A percentile compares a stretch with the other conserved stretches of the same genome.
Evolutionary conservation across 2,113 vertebrate genomes (phyloP).

Genomic region (Vimba vimba): DNA sequence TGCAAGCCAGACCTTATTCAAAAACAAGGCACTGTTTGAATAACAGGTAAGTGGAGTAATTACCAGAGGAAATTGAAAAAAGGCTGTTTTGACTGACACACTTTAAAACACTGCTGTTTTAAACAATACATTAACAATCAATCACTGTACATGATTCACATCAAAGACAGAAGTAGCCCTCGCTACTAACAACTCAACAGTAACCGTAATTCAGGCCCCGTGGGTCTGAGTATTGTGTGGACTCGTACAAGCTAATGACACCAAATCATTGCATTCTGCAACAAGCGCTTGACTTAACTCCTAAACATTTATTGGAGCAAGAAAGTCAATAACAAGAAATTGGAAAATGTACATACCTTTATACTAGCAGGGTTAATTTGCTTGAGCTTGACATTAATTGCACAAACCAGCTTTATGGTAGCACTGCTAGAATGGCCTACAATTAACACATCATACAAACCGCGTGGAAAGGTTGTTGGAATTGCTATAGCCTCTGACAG

Average conservation of each 20-base stretch:
- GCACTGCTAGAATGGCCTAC: conserved; percentile 30
- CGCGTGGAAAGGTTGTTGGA: neutral
- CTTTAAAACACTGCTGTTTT: neutral
- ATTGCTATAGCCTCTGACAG: conserved; percentile 1
- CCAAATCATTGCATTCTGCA: conserved; percentile 26
- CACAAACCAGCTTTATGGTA: conserved; percentile 28
- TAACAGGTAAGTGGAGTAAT: neutral
- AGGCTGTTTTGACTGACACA: neutral
- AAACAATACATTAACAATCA: neutral
- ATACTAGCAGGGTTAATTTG: conserved; percentile 31
- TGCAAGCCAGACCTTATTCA: neutral
- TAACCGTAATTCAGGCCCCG: neutral
- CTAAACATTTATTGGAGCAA: conserved; percentile 30
- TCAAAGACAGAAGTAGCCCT: conserved; percentile 12
- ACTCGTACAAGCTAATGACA: conserved; percentile 24
- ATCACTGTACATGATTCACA: neutral
- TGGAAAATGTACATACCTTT: conserved; percentile 52
- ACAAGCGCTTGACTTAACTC: conserved; percentile 22
- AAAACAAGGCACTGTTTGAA: conserved; percentile 2
- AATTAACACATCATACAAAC: conserved; percentile 39
- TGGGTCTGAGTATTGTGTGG: conserved; percentile 21
- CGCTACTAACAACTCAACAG: neutral
- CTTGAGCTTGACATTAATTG: conserved; percentile 48
- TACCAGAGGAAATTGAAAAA: neutral
- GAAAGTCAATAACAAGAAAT: conserved; percentile 46